These are phyloP conservation scores for Lota lota DNA, from an alignment of 2,113 vertebrate species.

Conservation along the genomic window DNA sequence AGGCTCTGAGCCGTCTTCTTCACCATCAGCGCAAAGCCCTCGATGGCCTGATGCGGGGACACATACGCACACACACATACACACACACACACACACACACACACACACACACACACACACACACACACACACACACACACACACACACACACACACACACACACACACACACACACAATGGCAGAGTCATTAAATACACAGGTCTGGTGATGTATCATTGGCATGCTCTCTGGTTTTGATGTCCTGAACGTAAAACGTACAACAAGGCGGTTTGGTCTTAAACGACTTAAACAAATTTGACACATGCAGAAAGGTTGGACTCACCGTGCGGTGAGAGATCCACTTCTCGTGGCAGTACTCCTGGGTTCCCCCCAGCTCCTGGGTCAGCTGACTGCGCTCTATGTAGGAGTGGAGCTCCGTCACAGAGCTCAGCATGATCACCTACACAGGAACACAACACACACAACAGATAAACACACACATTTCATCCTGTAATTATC, in stretches of 20 bases:
- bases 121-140: neutral
- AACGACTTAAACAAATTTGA: neutral
- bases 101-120: neutral
- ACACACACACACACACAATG: too few species aligned
- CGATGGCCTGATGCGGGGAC: slow-evolving; percentile 81
- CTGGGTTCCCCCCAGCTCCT: slow-evolving; percentile 92
- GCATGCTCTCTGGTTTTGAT: neutral
- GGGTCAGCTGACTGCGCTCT: slow-evolving; percentile 89
- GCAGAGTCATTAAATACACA: neutral
- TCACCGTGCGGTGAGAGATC: slow-evolving; percentile 89
- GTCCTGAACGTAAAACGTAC: neutral
- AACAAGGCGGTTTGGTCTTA: too few species aligned
- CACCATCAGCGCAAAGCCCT: slow-evolving; percentile 92
- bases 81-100: neutral
- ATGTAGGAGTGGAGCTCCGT: slow-evolving; percentile 93
- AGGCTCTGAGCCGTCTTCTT: slow-evolving; percentile 93
- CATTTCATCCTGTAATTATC: neutral
- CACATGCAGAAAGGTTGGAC: slow-evolving; percentile 26
- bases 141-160: too few species aligned
- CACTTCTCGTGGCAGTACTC: slow-evolving; percentile 94
- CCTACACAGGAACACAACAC: slow-evolving; percentile 62
- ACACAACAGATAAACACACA: neutral
- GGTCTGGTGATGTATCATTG: neutral
- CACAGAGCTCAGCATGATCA: slow-evolving; percentile 97
- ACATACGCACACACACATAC: neutral